Conservation (phyloP, 1,140 invertebrate species). For the Chymomyza costata region DNA sequence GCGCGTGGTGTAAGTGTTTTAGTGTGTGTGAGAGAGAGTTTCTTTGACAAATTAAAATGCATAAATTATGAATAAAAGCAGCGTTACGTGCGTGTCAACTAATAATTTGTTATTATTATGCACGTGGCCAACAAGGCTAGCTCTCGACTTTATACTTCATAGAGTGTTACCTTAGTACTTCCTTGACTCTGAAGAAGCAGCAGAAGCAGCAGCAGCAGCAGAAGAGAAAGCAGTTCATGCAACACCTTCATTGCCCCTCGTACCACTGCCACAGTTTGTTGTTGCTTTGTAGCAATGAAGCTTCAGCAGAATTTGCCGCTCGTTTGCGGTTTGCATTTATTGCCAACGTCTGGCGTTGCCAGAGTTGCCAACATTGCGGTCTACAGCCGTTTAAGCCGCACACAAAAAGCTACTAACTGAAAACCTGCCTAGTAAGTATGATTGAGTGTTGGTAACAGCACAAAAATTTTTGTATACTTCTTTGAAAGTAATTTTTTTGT, state of each 20-base stretch:
- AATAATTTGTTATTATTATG: constrained; percentile 72
- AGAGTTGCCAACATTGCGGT: too few species aligned
- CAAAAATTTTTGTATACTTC: too few species aligned
- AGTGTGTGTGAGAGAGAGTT: constrained; percentile 11
- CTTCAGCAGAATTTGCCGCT: background rate
- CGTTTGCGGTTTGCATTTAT: background rate
- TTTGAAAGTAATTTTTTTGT: too few species aligned
- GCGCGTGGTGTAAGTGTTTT: background rate
- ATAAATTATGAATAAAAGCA: constrained; percentile 74
- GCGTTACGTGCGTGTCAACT: constrained; percentile 70
- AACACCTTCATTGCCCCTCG: constrained; percentile 35
- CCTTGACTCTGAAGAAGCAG: constrained; percentile 22
- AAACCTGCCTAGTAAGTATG: too few species aligned
- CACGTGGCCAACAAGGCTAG: constrained; percentile 46
- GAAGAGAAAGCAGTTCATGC: constrained; percentile 4
- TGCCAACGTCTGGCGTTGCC: background rate
- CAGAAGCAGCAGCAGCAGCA: constrained; percentile 2
- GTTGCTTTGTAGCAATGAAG: too few species aligned
- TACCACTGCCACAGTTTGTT: too few species aligned
- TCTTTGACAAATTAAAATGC: constrained; percentile 71
- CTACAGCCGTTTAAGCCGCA: too few species aligned
- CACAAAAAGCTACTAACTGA: too few species aligned
- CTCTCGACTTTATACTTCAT: constrained; percentile 13
- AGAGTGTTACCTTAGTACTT: constrained; percentile 20
- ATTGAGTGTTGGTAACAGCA: too few species aligned